A percentile compares a stretch with the other conserved stretches of the same genome.
Evolutionary conservation across 2,113 vertebrate genomes (phyloP).

Genomic region (Epinephelus fuscoguttatus): DNA sequence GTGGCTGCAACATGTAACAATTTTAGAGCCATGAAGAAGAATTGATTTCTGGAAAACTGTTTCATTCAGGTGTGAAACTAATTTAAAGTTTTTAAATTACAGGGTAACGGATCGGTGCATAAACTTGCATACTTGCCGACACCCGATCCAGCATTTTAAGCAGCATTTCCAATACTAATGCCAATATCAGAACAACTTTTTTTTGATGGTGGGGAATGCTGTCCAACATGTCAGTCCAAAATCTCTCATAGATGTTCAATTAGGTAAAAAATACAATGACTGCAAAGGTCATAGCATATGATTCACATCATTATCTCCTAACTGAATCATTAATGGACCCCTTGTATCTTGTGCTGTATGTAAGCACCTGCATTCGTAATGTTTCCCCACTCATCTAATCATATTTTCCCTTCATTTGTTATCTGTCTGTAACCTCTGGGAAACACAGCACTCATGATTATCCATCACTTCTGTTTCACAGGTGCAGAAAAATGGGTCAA

Average conservation of each 20-base stretch:
- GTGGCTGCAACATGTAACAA: too few relatives aligned
- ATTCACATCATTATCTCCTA: conserved; percentile 38
- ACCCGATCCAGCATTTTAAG: too few relatives aligned
- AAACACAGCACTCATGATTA: not conserved
- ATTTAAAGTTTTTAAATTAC: too few relatives aligned
- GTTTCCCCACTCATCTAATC: not conserved
- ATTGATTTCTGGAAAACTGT: too few relatives aligned
- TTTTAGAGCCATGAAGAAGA: too few relatives aligned
- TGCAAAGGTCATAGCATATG: conserved; percentile 19
- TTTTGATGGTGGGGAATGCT: not conserved
- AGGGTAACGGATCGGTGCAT: too few relatives aligned
- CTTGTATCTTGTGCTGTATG: not conserved
- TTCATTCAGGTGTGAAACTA: too few relatives aligned
- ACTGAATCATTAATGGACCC: conserved; percentile 36
- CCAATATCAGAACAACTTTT: not conserved
- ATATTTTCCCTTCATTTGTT: not conserved
- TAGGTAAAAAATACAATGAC: conserved; percentile 23
- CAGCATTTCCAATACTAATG: too few relatives aligned
- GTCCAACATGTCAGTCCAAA: not conserved
- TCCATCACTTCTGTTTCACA: not conserved
- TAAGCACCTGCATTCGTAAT: not conserved
- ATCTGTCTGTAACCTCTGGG: conserved; percentile 4
- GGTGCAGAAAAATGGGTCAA: conserved; percentile 1
- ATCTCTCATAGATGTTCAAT: conserved; percentile 7
- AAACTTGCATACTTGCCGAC: too few relatives aligned